These are phyloP conservation scores for Chaetophractus vellerosus DNA, from an alignment of 2,797 vertebrate species.

Conservation along the genomic window DNA sequence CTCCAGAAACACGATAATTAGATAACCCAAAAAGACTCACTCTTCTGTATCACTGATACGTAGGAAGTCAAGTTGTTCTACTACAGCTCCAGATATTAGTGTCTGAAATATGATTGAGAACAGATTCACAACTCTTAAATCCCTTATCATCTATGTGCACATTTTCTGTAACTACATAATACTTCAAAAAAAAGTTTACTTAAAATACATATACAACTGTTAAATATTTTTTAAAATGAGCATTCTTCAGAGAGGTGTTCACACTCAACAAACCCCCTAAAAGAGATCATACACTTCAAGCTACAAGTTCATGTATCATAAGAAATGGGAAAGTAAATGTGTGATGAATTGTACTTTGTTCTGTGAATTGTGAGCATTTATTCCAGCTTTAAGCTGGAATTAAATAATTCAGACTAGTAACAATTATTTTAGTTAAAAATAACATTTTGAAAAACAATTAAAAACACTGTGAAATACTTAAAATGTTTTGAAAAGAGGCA, in stretches of 20 bases:
- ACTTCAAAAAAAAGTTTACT: neutral
- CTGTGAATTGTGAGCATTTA: neutral
- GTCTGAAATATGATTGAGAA: conserved; percentile 91
- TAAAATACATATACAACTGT: neutral
- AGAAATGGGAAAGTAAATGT: neutral
- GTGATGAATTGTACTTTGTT: neutral
- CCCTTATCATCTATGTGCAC: neutral
- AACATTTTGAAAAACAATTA: neutral
- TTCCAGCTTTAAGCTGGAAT: neutral
- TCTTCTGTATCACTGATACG: conserved; percentile 95
- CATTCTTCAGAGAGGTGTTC: neutral
- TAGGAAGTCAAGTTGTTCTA: conserved; percentile 98
- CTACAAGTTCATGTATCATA: neutral
- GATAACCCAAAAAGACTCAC: conserved; percentile 90
- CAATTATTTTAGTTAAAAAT: neutral
- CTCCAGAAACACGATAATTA: neutral
- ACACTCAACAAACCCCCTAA: neutral
- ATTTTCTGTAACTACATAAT: neutral
- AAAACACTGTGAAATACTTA: neutral
- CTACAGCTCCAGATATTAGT: conserved; percentile 96
- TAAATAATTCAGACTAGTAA: neutral
- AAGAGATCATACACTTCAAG: neutral
- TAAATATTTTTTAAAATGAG: neutral
- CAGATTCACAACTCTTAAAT: neutral
- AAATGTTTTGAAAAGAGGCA: neutral